Conservation (phyloP, 2,888 invertebrate genomes). For the Dusona sp. region DNA sequence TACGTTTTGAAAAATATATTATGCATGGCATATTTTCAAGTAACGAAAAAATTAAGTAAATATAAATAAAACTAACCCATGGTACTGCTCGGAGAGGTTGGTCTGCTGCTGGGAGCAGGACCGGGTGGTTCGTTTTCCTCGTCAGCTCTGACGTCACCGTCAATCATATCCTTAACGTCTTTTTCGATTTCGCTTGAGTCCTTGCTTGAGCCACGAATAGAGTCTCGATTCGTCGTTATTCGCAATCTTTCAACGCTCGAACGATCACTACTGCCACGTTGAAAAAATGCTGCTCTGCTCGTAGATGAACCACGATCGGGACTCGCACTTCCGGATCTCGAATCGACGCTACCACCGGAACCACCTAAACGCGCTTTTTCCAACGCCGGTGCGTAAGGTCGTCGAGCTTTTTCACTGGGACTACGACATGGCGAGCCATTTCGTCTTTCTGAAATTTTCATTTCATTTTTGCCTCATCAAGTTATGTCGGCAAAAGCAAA, state of each 20-base stretch:
- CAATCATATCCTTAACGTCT: slow-evolving; percentile 80
- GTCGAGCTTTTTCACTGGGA: slow-evolving; percentile 85
- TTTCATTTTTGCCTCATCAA: background rate
- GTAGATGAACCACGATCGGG: slow-evolving; percentile 78
- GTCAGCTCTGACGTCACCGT: slow-evolving; percentile 83
- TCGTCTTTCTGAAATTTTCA: slow-evolving; percentile 75
- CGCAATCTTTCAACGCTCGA: slow-evolving; percentile 80
- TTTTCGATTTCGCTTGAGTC: slow-evolving; percentile 79
- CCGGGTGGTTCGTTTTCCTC: slow-evolving; percentile 84
- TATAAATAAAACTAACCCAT: slow-evolving; percentile 75
- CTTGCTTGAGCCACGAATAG: slow-evolving; percentile 75
- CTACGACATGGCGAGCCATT: slow-evolving; percentile 82
- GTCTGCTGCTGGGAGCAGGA: slow-evolving; percentile 83
- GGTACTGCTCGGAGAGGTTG: slow-evolving; percentile 80
- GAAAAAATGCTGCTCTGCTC: slow-evolving; percentile 75
- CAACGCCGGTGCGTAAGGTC: slow-evolving; percentile 82
- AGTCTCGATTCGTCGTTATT: slow-evolving; percentile 79
- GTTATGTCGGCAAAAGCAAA: background rate
- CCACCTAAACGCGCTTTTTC: slow-evolving; percentile 82
- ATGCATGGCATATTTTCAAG: background rate
- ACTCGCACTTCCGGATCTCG: slow-evolving; percentile 82
- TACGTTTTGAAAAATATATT: too few species aligned
- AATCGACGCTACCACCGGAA: slow-evolving; percentile 82
- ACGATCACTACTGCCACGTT: slow-evolving; percentile 80
- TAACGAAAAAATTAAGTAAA: background rate